Base-by-base conservation (phyloP, 2,888 invertebrate genomes). In the Heliconius erato region DNA sequence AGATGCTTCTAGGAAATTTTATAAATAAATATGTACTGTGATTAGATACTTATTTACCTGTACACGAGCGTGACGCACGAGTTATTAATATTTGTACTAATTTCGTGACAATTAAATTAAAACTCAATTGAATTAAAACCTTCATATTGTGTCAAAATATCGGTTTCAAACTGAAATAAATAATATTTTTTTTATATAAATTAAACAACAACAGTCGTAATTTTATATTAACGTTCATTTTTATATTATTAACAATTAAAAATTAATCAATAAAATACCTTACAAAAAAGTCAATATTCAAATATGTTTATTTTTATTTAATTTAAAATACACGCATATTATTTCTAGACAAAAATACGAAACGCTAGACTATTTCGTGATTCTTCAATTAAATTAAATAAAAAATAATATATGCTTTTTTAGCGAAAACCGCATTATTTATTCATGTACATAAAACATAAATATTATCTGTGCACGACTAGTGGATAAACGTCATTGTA, bases 1-100 rank as follows among this genome's bases (percentile, higher is more conserved):
- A 32, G 35, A 72, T 32, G 32, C 32, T 32, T 32, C 32, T 32
- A 32, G 32, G 32, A 32, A 32, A 32, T 32, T 35, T 35, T 35
- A 74, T 59, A 76, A 35, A 32, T 74, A 54, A 54, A 74, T 74
- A 54, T 74, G 23, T 6, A n/a, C 72, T 16, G 63, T 76, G 16
- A n/a, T 76, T 63, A 76, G 14, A 74, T 49, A 32, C 74, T 32
- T 32, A 32, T 23, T 4, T 12, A n/a, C 14, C 6, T 32, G 19
- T 74, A 35, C n/a, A 76, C n/a, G 1, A 32, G 11, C 16, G 74
- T 76, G 59, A 59, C 59, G 74, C 59, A 76, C 74, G 59, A 59
- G 32, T 40, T 76, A 74, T 74, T 59, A 59, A 28, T 74, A 9
- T 32, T 23, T 74, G n/a, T n/a, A 63, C n/a, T 63, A 35, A 32